Evolutionary conservation across 2,888 invertebrate genomes (phyloP).

Genomic region (Athetis lepigone): DNA sequence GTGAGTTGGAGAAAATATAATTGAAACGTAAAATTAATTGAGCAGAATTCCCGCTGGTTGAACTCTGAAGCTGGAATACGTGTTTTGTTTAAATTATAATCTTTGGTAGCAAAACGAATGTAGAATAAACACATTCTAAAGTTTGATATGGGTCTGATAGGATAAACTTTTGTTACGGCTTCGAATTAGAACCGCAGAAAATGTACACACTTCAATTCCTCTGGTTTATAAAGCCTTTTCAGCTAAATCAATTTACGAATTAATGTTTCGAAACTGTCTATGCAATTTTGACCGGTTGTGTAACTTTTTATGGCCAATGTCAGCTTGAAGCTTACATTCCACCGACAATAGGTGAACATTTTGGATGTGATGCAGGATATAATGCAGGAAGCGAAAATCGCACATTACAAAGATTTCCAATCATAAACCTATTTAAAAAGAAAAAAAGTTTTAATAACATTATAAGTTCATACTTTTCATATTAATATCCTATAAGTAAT

Average conservation of each 20-base stretch:
- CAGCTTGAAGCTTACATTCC: background rate
- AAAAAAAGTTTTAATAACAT: too few relatives aligned
- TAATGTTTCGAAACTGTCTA: constrained; percentile 18
- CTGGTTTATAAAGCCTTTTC: background rate
- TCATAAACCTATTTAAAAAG: background rate
- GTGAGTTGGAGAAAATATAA: background rate
- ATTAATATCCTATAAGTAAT: background rate
- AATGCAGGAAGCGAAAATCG: too few relatives aligned
- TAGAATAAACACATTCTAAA: constrained; percentile 44
- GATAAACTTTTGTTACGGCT: constrained; percentile 49
- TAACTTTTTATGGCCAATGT: background rate
- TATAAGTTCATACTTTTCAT: background rate
- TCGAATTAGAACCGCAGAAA: constrained; percentile 36
- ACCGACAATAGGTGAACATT: too few relatives aligned
- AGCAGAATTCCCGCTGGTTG: constrained; percentile 17
- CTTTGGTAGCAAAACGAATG: constrained; percentile 44
- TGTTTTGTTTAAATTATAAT: constrained; percentile 31
- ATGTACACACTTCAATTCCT: constrained; percentile 21
- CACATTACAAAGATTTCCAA: background rate
- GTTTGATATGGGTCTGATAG: constrained; percentile 61
- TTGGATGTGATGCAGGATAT: too few relatives aligned
- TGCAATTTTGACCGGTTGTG: constrained; percentile 15
- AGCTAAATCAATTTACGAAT: constrained; percentile 13
- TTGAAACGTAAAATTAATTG: constrained; percentile 6
- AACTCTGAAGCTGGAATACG: constrained; percentile 28